A percentile compares a stretch with the other conserved stretches of the same genome.
Conservation (phyloP, 23 tunicate genomes). For the Styela plicata region DNA sequence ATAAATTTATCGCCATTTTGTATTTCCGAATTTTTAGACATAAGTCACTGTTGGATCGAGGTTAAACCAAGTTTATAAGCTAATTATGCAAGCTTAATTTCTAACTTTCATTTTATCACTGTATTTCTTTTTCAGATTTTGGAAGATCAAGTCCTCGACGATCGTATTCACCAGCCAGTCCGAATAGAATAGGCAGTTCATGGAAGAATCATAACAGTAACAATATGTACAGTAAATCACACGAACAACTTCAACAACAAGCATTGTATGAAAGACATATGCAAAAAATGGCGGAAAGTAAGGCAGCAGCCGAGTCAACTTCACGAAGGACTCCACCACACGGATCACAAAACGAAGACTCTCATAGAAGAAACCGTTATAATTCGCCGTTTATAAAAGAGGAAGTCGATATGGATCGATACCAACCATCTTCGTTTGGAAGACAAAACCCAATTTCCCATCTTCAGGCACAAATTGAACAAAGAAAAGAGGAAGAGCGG, state of each 20-base stretch:
- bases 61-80: no score
- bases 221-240: conserved; percentile 37
- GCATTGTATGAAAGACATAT: neutral
- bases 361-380: neutral
- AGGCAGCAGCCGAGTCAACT: neutral
- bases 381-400: neutral
- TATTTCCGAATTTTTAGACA: no score
- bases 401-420: neutral
- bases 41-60: no score
- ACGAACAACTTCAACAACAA: conserved; percentile 17
- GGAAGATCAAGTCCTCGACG: conserved; percentile 9
- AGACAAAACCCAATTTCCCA: neutral
- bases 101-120: no score
- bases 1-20: no score
- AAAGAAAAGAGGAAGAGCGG: neutral
- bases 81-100: no score
- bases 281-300: conserved; percentile 10
- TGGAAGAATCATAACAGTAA: conserved; percentile 30
- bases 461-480: neutral
- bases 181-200: neutral
- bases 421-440: neutral
- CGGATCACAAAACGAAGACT: neutral
- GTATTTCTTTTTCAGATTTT: conserved; percentile 16
- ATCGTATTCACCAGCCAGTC: conserved; percentile 23
- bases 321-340: neutral